Evolutionary conservation across 2,888 invertebrate species (phyloP), one percentile per base, ranked within the genome.

Genomic region (Oscheius sp.): DNA sequence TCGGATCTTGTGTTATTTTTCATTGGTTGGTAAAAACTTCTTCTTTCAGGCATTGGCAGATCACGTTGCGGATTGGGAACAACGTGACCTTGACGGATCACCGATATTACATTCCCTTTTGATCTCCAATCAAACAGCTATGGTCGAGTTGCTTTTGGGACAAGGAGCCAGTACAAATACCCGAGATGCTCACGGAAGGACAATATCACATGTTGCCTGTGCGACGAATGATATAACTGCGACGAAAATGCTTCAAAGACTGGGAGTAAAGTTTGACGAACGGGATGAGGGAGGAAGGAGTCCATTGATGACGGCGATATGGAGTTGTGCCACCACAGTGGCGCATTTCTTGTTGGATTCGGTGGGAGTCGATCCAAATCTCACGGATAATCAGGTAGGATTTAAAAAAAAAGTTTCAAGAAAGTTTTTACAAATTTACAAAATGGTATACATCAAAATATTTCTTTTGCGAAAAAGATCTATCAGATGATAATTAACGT

Each of bases 161-260:
- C 86, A 85, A 73, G 86, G 87, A 22, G 89, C 89, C 5, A 87
- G 88, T 75, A 86, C 87, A 9, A 86, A 87, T 56, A 87, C 87
- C 74, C 86, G 86, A 0, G 88, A 89, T 80, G 86, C 86, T 73
- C 88, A 86, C 78, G 88, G 88, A 17, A 75, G 86, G 17, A 82
- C 84, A 44, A 83, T 85, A 91, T 87, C 94, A 30, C 91, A 94
- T 82, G 93, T 95, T 24, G 95, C 65, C 5, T 65, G 54, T 36
- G 45, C 79, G 0, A 71, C 73, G 14, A 75, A 79, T 30, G 75
- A 77, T 62, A 67, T 77, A 6, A 68, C 71, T 1, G 74, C 73
- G 2, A 76, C 75, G 2, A 69, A 71, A 51, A 71, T 80, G 75
- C 33, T 80, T 26, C 44, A 59, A n/a, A 26, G 71, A 22, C 50